Conservation (phyloP, 2,797 vertebrate species). For the Champsocephalus gunnari region DNA sequence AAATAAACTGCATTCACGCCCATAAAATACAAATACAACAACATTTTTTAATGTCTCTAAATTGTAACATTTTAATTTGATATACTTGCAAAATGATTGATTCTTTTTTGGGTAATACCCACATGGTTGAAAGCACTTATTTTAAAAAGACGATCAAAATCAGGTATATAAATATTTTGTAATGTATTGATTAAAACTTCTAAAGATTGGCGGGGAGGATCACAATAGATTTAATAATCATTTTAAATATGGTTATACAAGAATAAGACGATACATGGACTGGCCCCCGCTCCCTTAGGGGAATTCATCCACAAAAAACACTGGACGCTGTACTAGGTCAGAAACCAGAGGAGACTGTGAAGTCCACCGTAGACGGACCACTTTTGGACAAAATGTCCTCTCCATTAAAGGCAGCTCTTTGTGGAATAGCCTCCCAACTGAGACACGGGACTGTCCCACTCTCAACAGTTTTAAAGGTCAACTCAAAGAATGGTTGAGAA, state of each 20-base stretch:
- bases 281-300: no score
- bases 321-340: no score
- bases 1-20: not conserved
- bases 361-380: no score
- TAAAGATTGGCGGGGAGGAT: not conserved
- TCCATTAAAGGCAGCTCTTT: no score
- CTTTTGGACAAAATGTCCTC: no score
- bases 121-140: not conserved
- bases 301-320: no score
- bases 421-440: no score
- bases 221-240: not conserved
- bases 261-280: not conserved
- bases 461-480: no score
- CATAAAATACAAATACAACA: not conserved
- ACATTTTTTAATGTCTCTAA: not conserved
- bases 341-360: no score
- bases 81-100: not conserved
- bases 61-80: not conserved
- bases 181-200: not conserved
- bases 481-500: no score
- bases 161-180: not conserved
- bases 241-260: not conserved
- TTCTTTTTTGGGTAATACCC: not conserved
- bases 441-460: no score
- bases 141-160: not conserved